These are phyloP conservation scores for Potorous gilbertii DNA, from an alignment of 2,797 vertebrate species.

Conservation along the genomic window DNA sequence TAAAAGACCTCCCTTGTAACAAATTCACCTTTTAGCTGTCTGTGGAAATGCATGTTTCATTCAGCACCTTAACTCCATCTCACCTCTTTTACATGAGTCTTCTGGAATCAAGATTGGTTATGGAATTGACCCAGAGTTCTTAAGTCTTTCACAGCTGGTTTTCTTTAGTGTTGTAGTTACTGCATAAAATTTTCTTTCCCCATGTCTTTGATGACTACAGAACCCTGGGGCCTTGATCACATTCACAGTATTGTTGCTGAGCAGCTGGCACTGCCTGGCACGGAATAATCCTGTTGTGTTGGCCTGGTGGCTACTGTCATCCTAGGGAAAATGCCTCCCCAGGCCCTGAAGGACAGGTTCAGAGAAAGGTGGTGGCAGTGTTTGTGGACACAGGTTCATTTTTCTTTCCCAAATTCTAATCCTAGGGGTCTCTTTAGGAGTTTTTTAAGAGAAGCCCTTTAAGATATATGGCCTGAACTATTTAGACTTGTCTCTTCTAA, in stretches of 20 bases:
- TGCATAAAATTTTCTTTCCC: neutral
- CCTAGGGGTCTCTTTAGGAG: neutral
- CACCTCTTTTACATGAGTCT: neutral
- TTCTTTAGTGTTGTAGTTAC: neutral
- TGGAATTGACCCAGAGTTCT: neutral
- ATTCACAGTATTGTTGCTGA: conserved; percentile 20
- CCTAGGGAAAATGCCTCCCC: conserved; percentile 8
- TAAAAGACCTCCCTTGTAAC: neutral
- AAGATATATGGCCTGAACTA: neutral
- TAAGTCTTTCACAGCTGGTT: neutral
- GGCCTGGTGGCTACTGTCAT: conserved; percentile 56
- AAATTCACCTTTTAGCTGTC: neutral
- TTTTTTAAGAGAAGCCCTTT: neutral
- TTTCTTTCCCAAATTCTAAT: neutral
- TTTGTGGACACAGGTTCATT: neutral
- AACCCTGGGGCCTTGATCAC: neutral
- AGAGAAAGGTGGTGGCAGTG: neutral
- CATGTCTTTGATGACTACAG: neutral
- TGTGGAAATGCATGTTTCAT: neutral
- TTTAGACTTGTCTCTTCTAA: neutral
- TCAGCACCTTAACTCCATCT: neutral
- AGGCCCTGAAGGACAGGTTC: conserved; percentile 1
- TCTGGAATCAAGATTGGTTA: neutral
- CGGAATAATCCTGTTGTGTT: conserved; percentile 46
- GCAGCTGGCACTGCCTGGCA: conserved; percentile 65